A percentile compares a stretch with the other conserved stretches of the same genome.
phyloP scores from a whole-genome alignment of 92 coral and sea anemone genomes.

The Epizoanthus ramosus region DNA sequence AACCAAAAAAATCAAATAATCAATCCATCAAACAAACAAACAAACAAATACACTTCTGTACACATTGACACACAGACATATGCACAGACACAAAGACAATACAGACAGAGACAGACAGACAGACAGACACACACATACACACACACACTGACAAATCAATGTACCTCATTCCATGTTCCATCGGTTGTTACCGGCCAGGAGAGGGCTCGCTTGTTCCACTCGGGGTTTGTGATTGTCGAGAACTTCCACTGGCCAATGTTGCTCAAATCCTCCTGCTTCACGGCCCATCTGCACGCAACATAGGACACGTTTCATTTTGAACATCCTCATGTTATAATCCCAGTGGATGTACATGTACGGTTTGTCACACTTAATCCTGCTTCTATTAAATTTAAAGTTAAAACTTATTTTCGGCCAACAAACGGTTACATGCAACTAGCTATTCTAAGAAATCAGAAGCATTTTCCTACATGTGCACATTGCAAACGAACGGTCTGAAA shows the following conservation, averaged over 20 bases:
- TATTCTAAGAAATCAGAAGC: too few species aligned
- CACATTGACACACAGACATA: background rate
- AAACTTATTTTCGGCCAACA: too few species aligned
- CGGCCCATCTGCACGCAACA: slow-evolving; percentile 76
- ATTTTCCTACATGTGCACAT: too few species aligned
- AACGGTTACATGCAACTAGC: too few species aligned
- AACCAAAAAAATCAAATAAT: too few species aligned
- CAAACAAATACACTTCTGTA: background rate
- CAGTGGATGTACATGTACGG: background rate
- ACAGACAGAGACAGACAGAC: too few species aligned
- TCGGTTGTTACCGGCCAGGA: slow-evolving; percentile 97
- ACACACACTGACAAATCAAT: background rate
- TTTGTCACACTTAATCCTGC: too few species aligned
- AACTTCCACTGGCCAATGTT: slow-evolving; percentile 95
- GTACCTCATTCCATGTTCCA: slow-evolving; percentile 92
- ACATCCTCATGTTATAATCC: background rate
- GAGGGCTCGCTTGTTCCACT: slow-evolving; percentile 94
- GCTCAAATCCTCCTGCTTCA: slow-evolving; percentile 86
- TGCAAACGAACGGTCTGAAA: too few species aligned
- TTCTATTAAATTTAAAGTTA: too few species aligned
- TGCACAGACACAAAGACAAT: too few species aligned
- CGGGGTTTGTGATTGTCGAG: slow-evolving; percentile 85
- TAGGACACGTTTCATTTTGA: background rate
- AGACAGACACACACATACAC: background rate
- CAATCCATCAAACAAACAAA: too few species aligned